phyloP scores from a whole-genome alignment of 2,888 invertebrate genomes.

The Terebella lapidaria region DNA sequence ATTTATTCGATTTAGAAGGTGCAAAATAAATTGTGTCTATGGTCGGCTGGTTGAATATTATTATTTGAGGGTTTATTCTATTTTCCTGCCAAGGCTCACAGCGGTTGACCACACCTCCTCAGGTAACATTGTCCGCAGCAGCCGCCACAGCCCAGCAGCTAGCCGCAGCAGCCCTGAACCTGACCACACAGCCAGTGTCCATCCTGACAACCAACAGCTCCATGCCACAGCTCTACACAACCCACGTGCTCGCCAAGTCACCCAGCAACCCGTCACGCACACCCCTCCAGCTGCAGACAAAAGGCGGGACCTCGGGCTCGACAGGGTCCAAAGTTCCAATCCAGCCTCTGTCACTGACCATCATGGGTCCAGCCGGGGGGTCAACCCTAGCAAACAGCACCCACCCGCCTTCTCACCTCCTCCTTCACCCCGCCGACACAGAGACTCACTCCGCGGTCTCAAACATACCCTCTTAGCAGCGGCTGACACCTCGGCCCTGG shows the following conservation, averaged over 20 bases:
- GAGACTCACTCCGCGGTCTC: no score
- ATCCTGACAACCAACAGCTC: background rate
- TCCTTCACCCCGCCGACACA: background rate
- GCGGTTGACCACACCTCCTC: no score
- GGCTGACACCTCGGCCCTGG: no score
- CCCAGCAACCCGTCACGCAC: background rate
- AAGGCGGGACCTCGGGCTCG: background rate
- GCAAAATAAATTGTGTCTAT: no score
- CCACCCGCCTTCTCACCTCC: background rate
- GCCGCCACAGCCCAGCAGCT: background rate
- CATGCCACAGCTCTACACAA: constrained; percentile 1
- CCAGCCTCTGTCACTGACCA: background rate
- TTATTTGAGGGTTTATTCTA: no score
- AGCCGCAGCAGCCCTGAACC: constrained; percentile 3
- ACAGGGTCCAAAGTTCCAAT: background rate
- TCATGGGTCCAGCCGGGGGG: background rate
- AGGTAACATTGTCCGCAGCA: background rate
- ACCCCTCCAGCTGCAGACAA: background rate
- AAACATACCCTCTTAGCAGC: background rate
- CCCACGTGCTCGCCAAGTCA: background rate
- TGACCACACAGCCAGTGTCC: background rate
- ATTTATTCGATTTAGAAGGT: no score
- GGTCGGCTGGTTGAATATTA: no score
- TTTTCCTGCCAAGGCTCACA: no score
- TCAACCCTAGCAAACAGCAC: background rate